Evolutionary conservation across 2,797 vertebrate genomes (phyloP), one percentile per base, ranked within the genome.

Genomic region (Anguilla megastoma): DNA sequence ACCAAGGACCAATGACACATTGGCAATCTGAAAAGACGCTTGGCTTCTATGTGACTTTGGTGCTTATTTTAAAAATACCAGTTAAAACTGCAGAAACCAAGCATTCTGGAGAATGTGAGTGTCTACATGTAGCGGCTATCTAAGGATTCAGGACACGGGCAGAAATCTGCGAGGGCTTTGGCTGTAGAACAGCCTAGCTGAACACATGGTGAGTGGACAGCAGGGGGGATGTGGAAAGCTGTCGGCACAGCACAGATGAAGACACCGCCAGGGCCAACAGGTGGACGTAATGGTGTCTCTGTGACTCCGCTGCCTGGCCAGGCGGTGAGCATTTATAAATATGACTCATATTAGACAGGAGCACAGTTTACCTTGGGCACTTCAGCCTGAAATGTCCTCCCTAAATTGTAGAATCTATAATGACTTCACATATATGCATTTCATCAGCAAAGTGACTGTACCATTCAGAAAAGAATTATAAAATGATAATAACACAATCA

Each of bases 251-350:
- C 74, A 41, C 74, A 79, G 79, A 50, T n/a, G 79, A 48, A 50
- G 79, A 30, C 45, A n/a, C 79, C n/a, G 79, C 21, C 41, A n/a
- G 79, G 21, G 45, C 79, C 79, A 45, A 50, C 79, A 82, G 79
- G 79, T 82, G 74, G 33, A 79, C 21, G 74, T 21, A 18, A 41
- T 79, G 33, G 16, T 18, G 10, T n/a, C 41, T n/a, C 45, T 24
- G 79, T 82, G 79, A 82, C 45, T 50, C n/a, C 36, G 45, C 10
- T 5, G 79, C 79, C 79, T n/a, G 79, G 41, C 79, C 45, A n/a
- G 74, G 74, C 79, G 24, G 4, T 45, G 41, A 82, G 79, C 18
- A 48, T 48, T 82, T 48, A 1, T 8, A 50, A 82, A 82, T 50
- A 82, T 24, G 41, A 82, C 16, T 41, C 79, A 24, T 10, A 9